Base-by-base conservation (phyloP, 2,888 invertebrate genomes). In the Agrotis exclamationis region DNA sequence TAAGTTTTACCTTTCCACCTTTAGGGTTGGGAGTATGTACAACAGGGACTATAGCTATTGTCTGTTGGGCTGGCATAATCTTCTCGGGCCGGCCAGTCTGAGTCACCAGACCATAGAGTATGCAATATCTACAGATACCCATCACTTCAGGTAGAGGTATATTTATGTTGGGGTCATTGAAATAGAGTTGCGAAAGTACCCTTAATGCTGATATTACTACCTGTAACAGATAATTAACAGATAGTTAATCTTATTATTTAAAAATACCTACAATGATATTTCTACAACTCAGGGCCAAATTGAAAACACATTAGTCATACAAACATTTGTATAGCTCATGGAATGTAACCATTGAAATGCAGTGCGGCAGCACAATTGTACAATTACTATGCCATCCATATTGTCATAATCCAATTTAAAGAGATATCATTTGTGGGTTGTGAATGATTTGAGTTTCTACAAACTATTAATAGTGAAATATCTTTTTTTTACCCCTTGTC, bases 61-160 rank as follows among this genome's bases (percentile, higher is more conserved):
- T 96, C 81, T 97, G 97, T 81, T 97, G 97, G 0, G 97, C 96
- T 1, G 97, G 97, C 90, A 96, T 92, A 44, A 97, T 96, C 84
- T 95, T 96, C 2, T 97, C 97, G 6, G 92, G 95, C 48, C 92
- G 90, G 77, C 88, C 89, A 14, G 86, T 87, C 73, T 91, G 91
- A 16, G 82, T 89, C n/a, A 95, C 89, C 7, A 97, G 84, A 0
- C 96, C 96, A 88, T 95, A 97, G 6, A 97, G 89, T 89, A 97
- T 96, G 82, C 96, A 97, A 69, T 96, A 91, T 70, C 96, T 95
- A 63, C 97, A 95, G 53, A 97, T 92, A 0, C 97, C 97, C 73
- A 98, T 93, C 14, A 97, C 88, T 79, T 97, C 95, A 44, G 97
- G 96, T 58, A 96, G 74, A 5, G 89, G 87, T 76, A 92, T 88